Percentiles rank a stretch among this genome's conserved stretches.
phyloP scores from a whole-genome alignment of 2,797 vertebrate genomes.

The Cottoperca gobio region DNA sequence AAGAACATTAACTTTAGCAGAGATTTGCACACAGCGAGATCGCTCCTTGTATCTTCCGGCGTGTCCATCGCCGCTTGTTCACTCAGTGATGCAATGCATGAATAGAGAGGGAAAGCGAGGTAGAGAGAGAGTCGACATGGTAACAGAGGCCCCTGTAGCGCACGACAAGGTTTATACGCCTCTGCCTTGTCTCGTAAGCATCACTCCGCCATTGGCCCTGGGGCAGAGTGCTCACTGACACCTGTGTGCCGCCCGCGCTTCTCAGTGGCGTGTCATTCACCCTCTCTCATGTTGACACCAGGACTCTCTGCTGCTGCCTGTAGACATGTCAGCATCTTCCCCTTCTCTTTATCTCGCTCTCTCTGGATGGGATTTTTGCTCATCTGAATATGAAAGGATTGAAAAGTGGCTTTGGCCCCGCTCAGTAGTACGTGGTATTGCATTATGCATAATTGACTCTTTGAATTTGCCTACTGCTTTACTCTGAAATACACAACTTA shows the following conservation, averaged over 20 bases:
- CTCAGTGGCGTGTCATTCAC: constrained; percentile 68
- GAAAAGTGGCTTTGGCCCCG: constrained; percentile 47
- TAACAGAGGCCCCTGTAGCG: constrained; percentile 58
- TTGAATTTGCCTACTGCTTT: constrained; percentile 33
- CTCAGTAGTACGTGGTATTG: constrained; percentile 27
- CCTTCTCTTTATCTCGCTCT: constrained; percentile 29
- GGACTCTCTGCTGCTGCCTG: constrained; percentile 64
- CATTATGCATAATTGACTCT: constrained; percentile 42
- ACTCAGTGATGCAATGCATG: constrained; percentile 31
- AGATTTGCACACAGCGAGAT: constrained; percentile 19
- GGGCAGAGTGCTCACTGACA: constrained; percentile 76
- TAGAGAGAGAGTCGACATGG: constrained; percentile 32
- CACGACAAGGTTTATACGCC: constrained; percentile 58
- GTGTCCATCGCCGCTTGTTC: constrained; percentile 41
- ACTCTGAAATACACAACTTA: constrained; percentile 32
- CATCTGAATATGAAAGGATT: constrained; percentile 65
- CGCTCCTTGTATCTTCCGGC: constrained; percentile 1
- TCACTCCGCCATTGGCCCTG: constrained; percentile 71
- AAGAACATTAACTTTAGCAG: constrained; percentile 6
- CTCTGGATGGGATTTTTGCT: constrained; percentile 41
- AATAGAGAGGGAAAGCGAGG: constrained; percentile 21
- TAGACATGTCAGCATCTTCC: constrained; percentile 63
- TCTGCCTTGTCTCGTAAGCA: constrained; percentile 76
- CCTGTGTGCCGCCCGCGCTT: constrained; percentile 70
- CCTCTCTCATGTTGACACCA: constrained; percentile 70